Evolutionary conservation across 1,140 invertebrate species (phyloP).

Genomic region (Drosophila murphyi): DNA sequence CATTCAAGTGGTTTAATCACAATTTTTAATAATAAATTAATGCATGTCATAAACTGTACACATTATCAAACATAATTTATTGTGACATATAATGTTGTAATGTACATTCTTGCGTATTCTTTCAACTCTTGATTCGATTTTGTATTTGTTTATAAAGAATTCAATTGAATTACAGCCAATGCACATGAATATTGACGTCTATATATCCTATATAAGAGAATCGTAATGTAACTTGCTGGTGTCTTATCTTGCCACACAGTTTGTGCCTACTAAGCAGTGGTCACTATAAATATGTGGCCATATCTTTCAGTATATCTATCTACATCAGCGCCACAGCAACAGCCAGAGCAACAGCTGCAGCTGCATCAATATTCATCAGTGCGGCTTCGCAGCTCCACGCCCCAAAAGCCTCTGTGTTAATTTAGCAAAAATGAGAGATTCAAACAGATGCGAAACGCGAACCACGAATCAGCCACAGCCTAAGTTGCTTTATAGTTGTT

Average conservation of each 20-base stretch:
- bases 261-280: conserved; percentile 20
- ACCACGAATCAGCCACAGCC: conserved; percentile 11
- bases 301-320: conserved; percentile 31
- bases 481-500: not conserved
- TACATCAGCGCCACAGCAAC: too few relatives aligned
- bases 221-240: not conserved
- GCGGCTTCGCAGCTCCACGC: conserved; percentile 18
- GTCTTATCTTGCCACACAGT: conserved; percentile 7
- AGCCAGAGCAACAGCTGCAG: conserved; percentile 17
- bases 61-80: conserved; percentile 3
- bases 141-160: not conserved
- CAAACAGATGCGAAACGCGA: conserved; percentile 32
- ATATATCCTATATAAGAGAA: conserved; percentile 1
- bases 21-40: not conserved
- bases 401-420: conserved; percentile 45
- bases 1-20: conserved; percentile 1
- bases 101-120: not conserved
- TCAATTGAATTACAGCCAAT: conserved; percentile 2
- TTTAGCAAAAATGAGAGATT: conserved; percentile 47
- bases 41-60: not conserved
- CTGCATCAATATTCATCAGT: conserved; percentile 43
- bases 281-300: conserved; percentile 10
- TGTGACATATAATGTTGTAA: not conserved
- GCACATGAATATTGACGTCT: conserved; percentile 6
- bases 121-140: not conserved